Percentiles rank a stretch among this genome's conserved stretches.
phyloP scores from a whole-genome alignment of 2,113 vertebrate genomes.

The Xiphias gladius region DNA sequence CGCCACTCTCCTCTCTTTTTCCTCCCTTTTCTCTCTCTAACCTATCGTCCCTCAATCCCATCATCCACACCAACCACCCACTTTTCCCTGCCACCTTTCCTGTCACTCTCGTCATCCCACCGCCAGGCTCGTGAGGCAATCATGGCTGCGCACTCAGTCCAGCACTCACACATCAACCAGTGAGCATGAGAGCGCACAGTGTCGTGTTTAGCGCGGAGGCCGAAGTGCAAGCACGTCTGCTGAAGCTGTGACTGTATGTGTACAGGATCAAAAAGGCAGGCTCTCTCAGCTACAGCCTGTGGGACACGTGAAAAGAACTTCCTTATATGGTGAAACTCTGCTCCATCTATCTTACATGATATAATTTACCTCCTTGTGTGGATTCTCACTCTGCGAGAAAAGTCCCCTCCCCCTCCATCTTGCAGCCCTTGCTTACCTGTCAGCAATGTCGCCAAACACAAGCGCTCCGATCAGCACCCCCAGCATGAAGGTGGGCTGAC shows the following conservation, averaged over 20 bases:
- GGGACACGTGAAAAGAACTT: neutral
- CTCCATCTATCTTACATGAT: neutral
- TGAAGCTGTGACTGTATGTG: neutral
- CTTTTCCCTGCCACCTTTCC: neutral
- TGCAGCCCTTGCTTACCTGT: constrained; percentile 86
- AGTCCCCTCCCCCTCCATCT: neutral
- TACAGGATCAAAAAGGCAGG: neutral
- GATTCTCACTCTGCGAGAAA: no score
- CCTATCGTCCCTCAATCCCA: neutral
- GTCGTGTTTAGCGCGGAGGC: neutral
- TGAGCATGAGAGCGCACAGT: neutral
- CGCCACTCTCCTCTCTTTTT: neutral
- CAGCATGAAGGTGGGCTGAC: constrained; percentile 94
- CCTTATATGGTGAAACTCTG: neutral
- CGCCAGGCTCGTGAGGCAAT: neutral
- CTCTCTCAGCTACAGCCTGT: no score
- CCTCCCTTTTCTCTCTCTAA: neutral
- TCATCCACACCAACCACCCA: neutral
- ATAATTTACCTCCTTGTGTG: neutral
- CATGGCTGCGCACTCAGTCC: neutral
- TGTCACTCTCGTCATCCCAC: neutral
- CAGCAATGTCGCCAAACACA: constrained; percentile 92
- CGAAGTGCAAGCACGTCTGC: neutral
- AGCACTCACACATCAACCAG: neutral
- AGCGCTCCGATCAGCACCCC: constrained; percentile 93